Percentiles rank a stretch among this genome's conserved stretches.
Evolutionary conservation across 2,113 vertebrate genomes (phyloP).

Genomic region (Taxidea taxus): DNA sequence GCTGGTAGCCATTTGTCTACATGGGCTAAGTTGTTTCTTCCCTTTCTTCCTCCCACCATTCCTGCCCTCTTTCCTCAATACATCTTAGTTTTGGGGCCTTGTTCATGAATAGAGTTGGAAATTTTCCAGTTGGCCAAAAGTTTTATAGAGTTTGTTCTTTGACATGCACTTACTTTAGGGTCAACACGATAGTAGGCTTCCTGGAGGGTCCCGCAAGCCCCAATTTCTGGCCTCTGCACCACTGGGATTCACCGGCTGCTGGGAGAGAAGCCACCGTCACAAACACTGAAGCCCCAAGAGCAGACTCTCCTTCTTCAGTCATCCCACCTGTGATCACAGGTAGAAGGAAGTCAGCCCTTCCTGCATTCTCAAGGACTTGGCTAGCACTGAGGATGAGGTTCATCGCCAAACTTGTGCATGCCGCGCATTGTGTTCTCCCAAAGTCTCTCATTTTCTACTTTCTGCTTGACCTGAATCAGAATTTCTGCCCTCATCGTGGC

Average conservation of each 20-base stretch:
- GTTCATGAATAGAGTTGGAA: background rate
- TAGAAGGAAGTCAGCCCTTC: background rate
- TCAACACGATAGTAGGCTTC: background rate
- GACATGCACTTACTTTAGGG: background rate
- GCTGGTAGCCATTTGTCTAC: background rate
- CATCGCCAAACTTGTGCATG: background rate
- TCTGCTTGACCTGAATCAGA: background rate
- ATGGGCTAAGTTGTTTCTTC: too few relatives aligned
- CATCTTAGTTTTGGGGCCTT: background rate
- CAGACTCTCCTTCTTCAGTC: background rate
- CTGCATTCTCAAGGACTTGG: background rate
- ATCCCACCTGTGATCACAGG: background rate
- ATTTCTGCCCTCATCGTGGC: background rate
- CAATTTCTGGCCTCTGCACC: background rate
- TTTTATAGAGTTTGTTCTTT: background rate
- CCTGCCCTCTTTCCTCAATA: background rate
- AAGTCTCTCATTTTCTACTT: background rate
- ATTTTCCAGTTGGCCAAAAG: background rate
- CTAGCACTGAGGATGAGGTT: background rate
- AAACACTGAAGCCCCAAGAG: background rate
- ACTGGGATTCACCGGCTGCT: background rate
- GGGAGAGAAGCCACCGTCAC: background rate
- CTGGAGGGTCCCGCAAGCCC: background rate
- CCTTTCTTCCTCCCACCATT: background rate
- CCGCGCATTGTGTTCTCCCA: background rate